Evolutionary conservation across 1,140 invertebrate species (phyloP).

Genomic region (Manduca sexta): DNA sequence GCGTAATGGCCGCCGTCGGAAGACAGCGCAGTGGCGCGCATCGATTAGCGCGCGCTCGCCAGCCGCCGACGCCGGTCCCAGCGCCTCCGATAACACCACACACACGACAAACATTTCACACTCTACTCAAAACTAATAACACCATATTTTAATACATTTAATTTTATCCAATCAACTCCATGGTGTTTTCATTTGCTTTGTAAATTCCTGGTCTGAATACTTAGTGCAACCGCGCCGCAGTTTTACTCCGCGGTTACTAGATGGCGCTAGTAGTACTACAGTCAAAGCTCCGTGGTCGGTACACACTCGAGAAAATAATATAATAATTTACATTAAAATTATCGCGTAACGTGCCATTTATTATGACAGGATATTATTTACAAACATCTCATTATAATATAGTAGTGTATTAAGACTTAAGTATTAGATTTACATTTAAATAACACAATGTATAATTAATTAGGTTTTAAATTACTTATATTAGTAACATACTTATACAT

Average conservation of each 20-base stretch:
- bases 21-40: slow-evolving; percentile 70
- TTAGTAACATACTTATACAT: too few species aligned
- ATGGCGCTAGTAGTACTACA: slow-evolving; percentile 19
- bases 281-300: not conserved
- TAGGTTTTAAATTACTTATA: too few species aligned
- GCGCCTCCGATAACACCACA: not conserved
- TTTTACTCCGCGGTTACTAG: not conserved
- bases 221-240: too few species aligned
- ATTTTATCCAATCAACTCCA: not conserved
- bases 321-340: too few species aligned
- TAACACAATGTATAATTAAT: too few species aligned
- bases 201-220: too few species aligned
- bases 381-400: too few species aligned
- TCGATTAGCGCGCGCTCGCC: slow-evolving; percentile 61
- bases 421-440: too few species aligned
- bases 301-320: not conserved
- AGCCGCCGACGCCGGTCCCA: slow-evolving; percentile 64
- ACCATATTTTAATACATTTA: not conserved
- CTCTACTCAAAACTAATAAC: not conserved
- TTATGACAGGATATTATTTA: too few species aligned
- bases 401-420: too few species aligned
- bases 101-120: not conserved
- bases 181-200: too few species aligned
- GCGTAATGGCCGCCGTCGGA: slow-evolving; percentile 68
- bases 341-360: too few species aligned